Evolutionary conservation across 2,113 vertebrate genomes (phyloP).

Genomic region (Sylvicapra grimmia): DNA sequence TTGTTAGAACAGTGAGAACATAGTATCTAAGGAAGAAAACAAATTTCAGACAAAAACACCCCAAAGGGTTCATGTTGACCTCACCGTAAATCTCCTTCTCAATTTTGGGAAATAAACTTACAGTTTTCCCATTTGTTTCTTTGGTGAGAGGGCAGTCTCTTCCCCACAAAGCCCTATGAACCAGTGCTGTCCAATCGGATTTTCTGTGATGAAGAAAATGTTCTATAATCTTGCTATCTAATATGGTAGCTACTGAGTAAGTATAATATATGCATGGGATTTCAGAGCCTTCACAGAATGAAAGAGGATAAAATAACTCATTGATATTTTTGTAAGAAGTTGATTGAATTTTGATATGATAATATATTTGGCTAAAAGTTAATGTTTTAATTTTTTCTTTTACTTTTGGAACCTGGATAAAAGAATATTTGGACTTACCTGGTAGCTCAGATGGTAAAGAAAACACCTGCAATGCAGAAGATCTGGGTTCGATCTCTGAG

Average conservation of each 20-base stretch:
- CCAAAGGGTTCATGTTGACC: neutral
- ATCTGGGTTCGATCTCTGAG: neutral
- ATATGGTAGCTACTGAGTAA: no score
- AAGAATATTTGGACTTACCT: neutral
- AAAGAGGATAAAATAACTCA: neutral
- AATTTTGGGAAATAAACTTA: neutral
- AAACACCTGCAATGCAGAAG: neutral
- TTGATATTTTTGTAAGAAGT: neutral
- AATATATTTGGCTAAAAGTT: neutral
- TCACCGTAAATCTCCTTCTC: neutral
- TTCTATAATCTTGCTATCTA: neutral
- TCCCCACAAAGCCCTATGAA: neutral
- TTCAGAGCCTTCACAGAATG: neutral
- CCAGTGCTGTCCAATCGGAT: fast-evolving
- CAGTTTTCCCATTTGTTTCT: neutral
- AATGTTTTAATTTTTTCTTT: neutral
- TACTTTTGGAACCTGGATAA: neutral
- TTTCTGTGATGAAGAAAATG: neutral
- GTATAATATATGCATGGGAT: fast-evolving
- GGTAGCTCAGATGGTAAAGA: neutral
- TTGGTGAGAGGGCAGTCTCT: neutral
- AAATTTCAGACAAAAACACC: neutral
- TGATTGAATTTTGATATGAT: neutral
- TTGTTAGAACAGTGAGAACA: neutral
- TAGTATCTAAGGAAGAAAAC: neutral